Conservation (phyloP, 2,888 invertebrate species). For the Mongoloraphidia duomilia region DNA sequence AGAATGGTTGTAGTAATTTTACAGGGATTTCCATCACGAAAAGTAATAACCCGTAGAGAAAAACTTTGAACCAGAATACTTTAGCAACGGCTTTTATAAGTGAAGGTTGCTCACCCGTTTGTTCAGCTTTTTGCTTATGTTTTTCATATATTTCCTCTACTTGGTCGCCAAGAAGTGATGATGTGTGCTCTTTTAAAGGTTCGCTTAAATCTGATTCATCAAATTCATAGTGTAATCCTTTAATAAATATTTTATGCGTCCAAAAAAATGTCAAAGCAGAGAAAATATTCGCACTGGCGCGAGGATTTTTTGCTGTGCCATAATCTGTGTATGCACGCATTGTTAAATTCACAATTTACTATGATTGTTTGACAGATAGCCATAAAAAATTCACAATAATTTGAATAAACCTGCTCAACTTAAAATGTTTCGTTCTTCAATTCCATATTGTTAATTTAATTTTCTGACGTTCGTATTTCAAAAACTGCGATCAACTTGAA, state of each 20-base stretch:
- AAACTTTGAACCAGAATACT: slow-evolving; percentile 40
- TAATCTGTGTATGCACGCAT: too few species aligned
- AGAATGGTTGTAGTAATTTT: slow-evolving; percentile 37
- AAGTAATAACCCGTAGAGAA: slow-evolving; percentile 40
- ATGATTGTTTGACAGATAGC: too few species aligned
- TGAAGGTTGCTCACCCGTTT: slow-evolving; percentile 37
- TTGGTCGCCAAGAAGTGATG: slow-evolving; percentile 40
- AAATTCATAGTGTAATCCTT: slow-evolving; percentile 22
- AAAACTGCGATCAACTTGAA: too few species aligned
- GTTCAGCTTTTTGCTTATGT: slow-evolving; percentile 33
- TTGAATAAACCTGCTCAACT: too few species aligned
- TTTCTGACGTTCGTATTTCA: too few species aligned
- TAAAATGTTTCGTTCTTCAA: too few species aligned
- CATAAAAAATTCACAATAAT: too few species aligned
- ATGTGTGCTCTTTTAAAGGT: slow-evolving; percentile 45
- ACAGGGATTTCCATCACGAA: slow-evolving; percentile 36
- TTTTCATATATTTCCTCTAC: slow-evolving; percentile 45
- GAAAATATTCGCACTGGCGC: slow-evolving; percentile 21
- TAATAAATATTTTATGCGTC: slow-evolving; percentile 21
- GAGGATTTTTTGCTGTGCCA: slow-evolving; percentile 14
- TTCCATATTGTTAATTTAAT: too few species aligned
- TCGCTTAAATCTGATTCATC: slow-evolving; percentile 44
- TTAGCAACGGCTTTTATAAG: slow-evolving; percentile 38
- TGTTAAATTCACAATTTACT: too few species aligned
- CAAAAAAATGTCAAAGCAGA: slow-evolving; percentile 24